Conservation (phyloP, 2,113 vertebrate species). For the Chloebia gouldiae region DNA sequence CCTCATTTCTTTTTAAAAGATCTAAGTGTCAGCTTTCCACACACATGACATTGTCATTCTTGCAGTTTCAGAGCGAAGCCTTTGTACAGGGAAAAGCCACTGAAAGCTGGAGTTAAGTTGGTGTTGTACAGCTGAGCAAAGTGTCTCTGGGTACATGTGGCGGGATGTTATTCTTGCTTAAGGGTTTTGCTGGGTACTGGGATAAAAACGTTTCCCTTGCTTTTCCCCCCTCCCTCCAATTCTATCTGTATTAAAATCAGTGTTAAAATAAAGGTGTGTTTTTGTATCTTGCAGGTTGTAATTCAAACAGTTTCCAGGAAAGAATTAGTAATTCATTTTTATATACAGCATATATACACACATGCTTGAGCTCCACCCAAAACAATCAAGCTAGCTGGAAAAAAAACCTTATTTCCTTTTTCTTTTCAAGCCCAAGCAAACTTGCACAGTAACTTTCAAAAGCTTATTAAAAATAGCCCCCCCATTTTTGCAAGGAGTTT, state of each 20-base stretch:
- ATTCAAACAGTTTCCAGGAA: conserved; percentile 77
- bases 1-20: conserved; percentile 73
- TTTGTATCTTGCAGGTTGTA: conserved; percentile 75
- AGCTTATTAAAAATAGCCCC: neutral
- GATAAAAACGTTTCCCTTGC: neutral
- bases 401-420: conserved; percentile 63
- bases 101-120: conserved; percentile 42
- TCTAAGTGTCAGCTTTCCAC: conserved; percentile 73
- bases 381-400: conserved; percentile 64
- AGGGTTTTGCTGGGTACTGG: conserved; percentile 54
- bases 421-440: conserved; percentile 46
- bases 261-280: conserved; percentile 68
- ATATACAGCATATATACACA: conserved; percentile 41
- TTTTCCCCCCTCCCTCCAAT: neutral
- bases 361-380: conserved; percentile 54
- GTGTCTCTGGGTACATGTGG: neutral
- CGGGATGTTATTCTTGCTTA: neutral
- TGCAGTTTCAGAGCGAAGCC: conserved; percentile 31
- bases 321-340: conserved; percentile 73
- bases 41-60: conserved; percentile 74
- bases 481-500: conserved; percentile 5
- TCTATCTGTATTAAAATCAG: conserved; percentile 52
- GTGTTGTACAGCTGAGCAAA: conserved; percentile 13
- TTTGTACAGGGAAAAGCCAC: conserved; percentile 46
- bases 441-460: conserved; percentile 44